Evolutionary conservation across 2,797 vertebrate genomes (phyloP), one percentile per base, ranked within the genome.

Genomic region (Setipinna tenuifilis): DNA sequence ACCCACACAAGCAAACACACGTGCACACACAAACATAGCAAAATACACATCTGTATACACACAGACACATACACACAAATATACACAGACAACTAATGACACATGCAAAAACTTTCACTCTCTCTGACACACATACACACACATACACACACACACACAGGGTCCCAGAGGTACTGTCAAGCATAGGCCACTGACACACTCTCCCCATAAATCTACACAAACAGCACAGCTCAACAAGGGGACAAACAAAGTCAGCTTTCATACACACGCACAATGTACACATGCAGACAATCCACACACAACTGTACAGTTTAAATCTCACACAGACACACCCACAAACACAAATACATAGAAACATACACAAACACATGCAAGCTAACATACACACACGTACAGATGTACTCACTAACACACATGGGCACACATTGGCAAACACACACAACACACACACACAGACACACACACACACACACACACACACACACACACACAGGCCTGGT

Each of bases 401-500:
- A 59, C 58, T 0, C 17, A 62, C 61, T 9, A n/a, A 62, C 23
- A 62, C 61, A 5, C 35, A 41, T 14, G 12, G 9, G 23, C 12
- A 31, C n/a, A 31, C 28, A 6, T 7, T 10, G 35, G 59, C 19
- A n/a, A 21, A n/a, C 16, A 61, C 59, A 1, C 59, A 58, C 57
- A 58, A 1, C 59, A 58, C 57, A 58, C 16, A 65, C 61, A 65
- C 75, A 81, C 71, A 61, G 11, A 25, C 75, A 86, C 41, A 61
- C 57, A 48, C 31, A 61, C 31, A 41, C 81, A 28, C 62, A 61
- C 35, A 14, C 87, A 87, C 80, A 86, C 85, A 46, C 87, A 90
- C 82, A 90, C n/a, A 87, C 78, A 89, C 68, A 85, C 81, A 87
- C 2, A 68, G 31, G 65, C 48, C 57, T 90, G 88, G 87, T 88